A percentile compares a stretch with the other conserved stretches of the same genome.
These are phyloP conservation scores for Pangasius mekongensis DNA, from an alignment of 2,797 vertebrate species.

Conservation along the genomic window DNA sequence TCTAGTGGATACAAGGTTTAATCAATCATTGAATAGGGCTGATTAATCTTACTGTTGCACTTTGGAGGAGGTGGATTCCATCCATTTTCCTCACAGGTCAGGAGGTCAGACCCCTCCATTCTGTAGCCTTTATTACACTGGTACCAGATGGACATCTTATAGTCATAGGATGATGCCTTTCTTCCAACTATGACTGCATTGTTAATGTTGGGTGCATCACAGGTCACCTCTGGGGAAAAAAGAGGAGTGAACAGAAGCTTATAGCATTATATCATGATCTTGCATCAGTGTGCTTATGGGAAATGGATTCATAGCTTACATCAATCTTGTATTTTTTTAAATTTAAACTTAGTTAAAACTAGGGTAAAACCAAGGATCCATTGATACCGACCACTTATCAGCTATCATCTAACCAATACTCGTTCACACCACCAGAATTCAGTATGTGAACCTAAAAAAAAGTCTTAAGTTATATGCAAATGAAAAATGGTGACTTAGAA, in stretches of 20 bases:
- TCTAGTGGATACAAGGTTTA: not conserved
- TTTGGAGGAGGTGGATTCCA: conserved; percentile 35
- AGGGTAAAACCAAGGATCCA: not conserved
- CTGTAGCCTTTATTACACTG: not conserved
- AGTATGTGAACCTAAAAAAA: not conserved
- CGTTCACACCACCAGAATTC: not conserved
- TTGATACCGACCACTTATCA: not conserved
- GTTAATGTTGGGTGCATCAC: not conserved
- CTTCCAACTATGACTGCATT: not conserved
- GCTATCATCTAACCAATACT: not conserved
- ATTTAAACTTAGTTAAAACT: too few species aligned
- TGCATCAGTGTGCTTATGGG: too few species aligned
- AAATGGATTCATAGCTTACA: not conserved
- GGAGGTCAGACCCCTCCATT: not conserved
- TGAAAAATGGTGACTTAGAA: too few species aligned
- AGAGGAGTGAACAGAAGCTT: too few species aligned
- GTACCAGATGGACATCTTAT: not conserved
- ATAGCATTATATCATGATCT: not conserved
- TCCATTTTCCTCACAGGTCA: conserved; percentile 34
- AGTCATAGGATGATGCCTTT: not conserved
- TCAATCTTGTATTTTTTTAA: too few species aligned
- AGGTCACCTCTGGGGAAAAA: not conserved
- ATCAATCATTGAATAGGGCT: not conserved
- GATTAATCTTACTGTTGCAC: conserved; percentile 39
- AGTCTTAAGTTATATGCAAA: not conserved